Base-by-base conservation (phyloP, 2,888 invertebrate genomes). In the Atrina japonica region DNA sequence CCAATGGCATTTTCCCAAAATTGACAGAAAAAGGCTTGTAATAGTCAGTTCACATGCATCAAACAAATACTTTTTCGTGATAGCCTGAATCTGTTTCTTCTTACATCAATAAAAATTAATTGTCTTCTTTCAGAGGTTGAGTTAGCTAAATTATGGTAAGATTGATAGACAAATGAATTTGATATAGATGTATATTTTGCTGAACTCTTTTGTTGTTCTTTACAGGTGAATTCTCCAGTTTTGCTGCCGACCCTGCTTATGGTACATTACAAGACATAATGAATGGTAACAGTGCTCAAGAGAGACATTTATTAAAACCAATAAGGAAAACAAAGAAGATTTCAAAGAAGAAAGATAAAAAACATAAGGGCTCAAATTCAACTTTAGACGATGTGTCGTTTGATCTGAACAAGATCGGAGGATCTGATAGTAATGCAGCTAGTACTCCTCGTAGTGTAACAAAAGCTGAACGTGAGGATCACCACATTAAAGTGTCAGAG, bases 401-500 rank as follows among this genome's bases (percentile, higher is more conserved):
- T 14, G 77, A 77, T 29, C 50, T 45, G 14, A 21, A 35, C 11
- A 75, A 79, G 52, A 66, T 67, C 23, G 70, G 70, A 25, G 75
- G 76, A 59, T 45, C 56, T 21, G 63, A 60, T 29, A 73, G 73
- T 29, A 70, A 64, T 3, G 45, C 65, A 18, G 66, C 66, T 25
- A 71, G 60, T 18, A 61, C 60, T 18, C 60, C 60, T 1, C 43
- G 67, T 16, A 59, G 53, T 55, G 7, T 64, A n/a, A 25, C 52
- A 1, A 43, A 16, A n/a, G 41, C 40, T 18, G 55, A 50, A 49
- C 47, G 35, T 35, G 63, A 61, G 23, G 77, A 80, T 40, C 73
- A 82, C 56, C 80, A 82, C 66, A 70, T 85, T 11, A 83, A 83
- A 49, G 70, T 80, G 50, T 76, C 81, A 3, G 71, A 78, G 3